Evolutionary conservation across 1,140 invertebrate species (phyloP), one percentile per base, ranked within the genome.

Genomic region (Homarus americanus): DNA sequence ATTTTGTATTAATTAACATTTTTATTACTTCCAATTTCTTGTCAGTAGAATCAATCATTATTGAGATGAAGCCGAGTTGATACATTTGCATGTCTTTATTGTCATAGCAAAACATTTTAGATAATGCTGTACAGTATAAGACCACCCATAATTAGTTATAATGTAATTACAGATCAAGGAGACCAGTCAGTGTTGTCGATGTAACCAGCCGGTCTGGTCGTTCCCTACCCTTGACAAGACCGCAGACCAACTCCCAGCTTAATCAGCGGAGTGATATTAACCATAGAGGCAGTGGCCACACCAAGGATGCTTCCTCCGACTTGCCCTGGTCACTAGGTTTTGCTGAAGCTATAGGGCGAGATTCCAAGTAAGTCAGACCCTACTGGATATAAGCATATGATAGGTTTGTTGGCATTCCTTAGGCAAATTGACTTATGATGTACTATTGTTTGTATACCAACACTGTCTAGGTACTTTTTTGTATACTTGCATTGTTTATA

Each of bases 171-270:
- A 90, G 88, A 58, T 90, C 88, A 38, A 63, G 88, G 34, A 72
- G 88, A 58, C 34, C 80, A 63, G 88, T 90, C 0, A 90, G 53
- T 76, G 80, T 90, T n/a, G 88, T 90, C 5, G 88, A 90, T 44
- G 88, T 90, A 2, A 90, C 88, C 34, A 90, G 88, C 63, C 73
- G 88, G 28, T 90, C 72, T 4, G 88, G 88, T n/a, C 80, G 88
- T 24, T 90, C 80, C 5, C 49, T 90, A 36, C 88, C 88, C 32
- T 41, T 90, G n/a, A 90, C 88, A 40, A 73, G 66, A 44, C 88
- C 88, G 5, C 80, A 82, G 20, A 41, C 79, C 32, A 82, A 34
- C 38, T 40, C 36, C 10, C 69, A 83, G 28, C n/a, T 40, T 20
- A 75, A 10, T 9, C 41, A 40, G 20, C 79, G 58, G 2, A 53